Evolutionary conservation across 1,140 invertebrate species (phyloP), one percentile per base, ranked within the genome.

Genomic region (Brachionus paranguensis): DNA sequence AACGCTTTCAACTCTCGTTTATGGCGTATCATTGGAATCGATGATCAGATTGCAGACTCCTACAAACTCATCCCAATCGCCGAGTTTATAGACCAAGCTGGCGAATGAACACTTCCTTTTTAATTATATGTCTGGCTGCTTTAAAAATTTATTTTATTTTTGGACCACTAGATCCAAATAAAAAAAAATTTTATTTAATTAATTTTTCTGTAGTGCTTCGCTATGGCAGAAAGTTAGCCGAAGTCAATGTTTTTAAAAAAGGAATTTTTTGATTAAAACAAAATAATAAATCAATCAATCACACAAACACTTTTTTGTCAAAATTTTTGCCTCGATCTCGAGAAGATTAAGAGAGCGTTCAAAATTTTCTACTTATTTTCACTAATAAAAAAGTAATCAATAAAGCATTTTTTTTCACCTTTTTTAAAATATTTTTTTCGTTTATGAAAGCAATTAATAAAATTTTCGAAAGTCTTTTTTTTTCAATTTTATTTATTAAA

Each of bases 321-420:
- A 60, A 53, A 60, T 60, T 60, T 20, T 60, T 60, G 53, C 8
- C 53, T 60, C 53, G 53, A 60, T 60, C 53, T 60, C 53, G 53
- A 60, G 53, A 60, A 60, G 53, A 60, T 60, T 27, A 60, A 60
- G 53, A 60, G 53, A 60, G 53, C 53, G 53, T 60, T 60, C n/a
- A 60, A 60, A 60, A 60, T 60, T n/a, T n/a, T n/a, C n/a, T n/a
- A 60, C n/a, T 60, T 60, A 60, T 60, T 60, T 60, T n/a, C 53
- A 60, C 53, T 60, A 20, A 20, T 60, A 60, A 60, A 27, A 60
- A 60, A 60, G 53, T 60, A 60, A 20, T 60, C 17, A 60, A 60
- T 60, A 60, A 60, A 60, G 53, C 53, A 60, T 60, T 60, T 60
- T 60, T 60, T 60, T 24, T 55, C 17, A n/a, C 12, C 1, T 12